These are phyloP conservation scores for Drosophila lowei DNA, from an alignment of 1,140 invertebrate species.

Conservation along the genomic window DNA sequence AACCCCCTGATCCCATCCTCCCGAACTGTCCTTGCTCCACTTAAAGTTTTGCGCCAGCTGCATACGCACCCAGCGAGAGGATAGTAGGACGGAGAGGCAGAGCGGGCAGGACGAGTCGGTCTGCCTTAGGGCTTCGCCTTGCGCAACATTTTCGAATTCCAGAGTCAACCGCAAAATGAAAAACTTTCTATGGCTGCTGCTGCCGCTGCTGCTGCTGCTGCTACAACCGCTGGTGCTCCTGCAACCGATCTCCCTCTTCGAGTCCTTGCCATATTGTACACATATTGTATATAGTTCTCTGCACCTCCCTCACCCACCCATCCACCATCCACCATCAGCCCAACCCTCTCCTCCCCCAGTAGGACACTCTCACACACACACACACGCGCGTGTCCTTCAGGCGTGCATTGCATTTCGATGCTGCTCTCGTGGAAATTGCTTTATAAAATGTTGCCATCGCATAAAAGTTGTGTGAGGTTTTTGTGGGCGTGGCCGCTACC, in stretches of 20 bases:
- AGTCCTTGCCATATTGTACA: conserved; percentile 47
- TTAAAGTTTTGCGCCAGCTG: conserved; percentile 68
- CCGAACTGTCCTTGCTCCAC: conserved; percentile 65
- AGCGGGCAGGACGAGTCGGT: background rate
- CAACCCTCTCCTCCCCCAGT: background rate
- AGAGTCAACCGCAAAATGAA: conserved; percentile 78
- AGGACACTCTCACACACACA: conserved; percentile 45
- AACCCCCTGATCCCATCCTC: conserved; percentile 10
- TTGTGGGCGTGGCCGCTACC: conserved; percentile 54
- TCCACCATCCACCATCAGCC: too few species aligned
- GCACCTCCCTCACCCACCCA: background rate
- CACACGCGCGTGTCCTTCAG: conserved; percentile 63
- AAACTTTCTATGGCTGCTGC: conserved; percentile 72
- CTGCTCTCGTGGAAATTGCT: conserved; percentile 72
- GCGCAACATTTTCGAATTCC: conserved; percentile 76
- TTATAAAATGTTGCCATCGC: conserved; percentile 74
- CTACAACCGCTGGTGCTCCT: conserved; percentile 18
- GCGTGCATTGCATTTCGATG: conserved; percentile 76
- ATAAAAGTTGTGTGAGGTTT: conserved; percentile 61
- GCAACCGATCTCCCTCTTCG: conserved; percentile 18
- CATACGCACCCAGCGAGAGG: conserved; percentile 52
- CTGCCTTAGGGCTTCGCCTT: conserved; percentile 57
- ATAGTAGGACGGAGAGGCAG: background rate
- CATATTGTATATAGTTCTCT: conserved; percentile 60
- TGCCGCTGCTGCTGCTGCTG: conserved; percentile 23